Evolutionary conservation across 2,888 invertebrate species (phyloP).

Genomic region (Microctonus brassicae): DNA sequence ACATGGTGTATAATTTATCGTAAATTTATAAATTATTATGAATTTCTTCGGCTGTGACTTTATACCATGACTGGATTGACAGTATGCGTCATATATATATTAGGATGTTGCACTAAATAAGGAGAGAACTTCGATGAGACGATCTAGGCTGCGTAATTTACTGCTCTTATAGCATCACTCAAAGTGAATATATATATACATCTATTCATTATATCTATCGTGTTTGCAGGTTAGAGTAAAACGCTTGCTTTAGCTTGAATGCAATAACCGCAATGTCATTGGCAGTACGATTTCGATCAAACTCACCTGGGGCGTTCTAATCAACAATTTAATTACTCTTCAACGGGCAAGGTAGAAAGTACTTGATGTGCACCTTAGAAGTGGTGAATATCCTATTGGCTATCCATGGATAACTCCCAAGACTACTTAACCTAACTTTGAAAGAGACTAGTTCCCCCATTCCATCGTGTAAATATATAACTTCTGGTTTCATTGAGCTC

Average conservation of each 20-base stretch:
- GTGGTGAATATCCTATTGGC: slow-evolving; percentile 8
- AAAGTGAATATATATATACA: neutral
- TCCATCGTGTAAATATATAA: neutral
- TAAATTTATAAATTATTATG: neutral
- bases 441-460: neutral
- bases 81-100: neutral
- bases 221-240: slow-evolving; percentile 8
- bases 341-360: neutral
- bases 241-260: slow-evolving; percentile 12
- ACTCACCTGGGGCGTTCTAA: slow-evolving; percentile 31
- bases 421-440: neutral
- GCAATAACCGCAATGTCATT: slow-evolving; percentile 13
- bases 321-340: slow-evolving; percentile 30
- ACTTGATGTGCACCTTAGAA: neutral
- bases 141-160: slow-evolving; percentile 2
- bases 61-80: too few relatives aligned
- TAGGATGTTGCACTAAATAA: neutral
- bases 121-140: neutral
- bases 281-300: slow-evolving; percentile 17
- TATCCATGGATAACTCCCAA: slow-evolving; percentile 1
- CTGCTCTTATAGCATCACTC: slow-evolving; percentile 23
- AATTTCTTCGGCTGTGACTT: too few relatives aligned
- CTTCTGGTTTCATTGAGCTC: neutral
- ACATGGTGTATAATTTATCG: neutral
- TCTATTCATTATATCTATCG: too few relatives aligned